Base-by-base conservation (phyloP, 1,140 invertebrate species). In the Drosophila ironensis region DNA sequence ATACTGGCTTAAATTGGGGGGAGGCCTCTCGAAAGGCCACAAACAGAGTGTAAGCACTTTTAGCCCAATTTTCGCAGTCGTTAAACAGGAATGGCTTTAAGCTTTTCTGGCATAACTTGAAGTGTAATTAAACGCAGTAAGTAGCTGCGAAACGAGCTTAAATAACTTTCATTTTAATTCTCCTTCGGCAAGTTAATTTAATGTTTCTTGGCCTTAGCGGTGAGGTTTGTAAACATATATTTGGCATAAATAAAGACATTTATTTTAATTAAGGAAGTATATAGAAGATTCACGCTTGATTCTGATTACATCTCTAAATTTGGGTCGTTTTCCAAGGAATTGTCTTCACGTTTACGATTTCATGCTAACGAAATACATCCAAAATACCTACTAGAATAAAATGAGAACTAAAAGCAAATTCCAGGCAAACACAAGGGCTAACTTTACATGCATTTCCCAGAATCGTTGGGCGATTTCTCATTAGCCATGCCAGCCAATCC, bases 21-120 rank as follows among this genome's bases (percentile, higher is more conserved):
- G 27, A 37, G 63, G 45, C 41, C 44, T 27, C 42, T 28, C 40
- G 57, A 52, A 45, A 28, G 47, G 52, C 52, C 44, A 17, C 44
- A 72, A 46, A 72, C 67, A 77, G 73, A 68, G 73, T 67, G 73
- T 20, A 48, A 37, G 35, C 11, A 27, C 25, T 47, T 7, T 52
- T 41, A 19, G 42, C 35, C 41, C 35, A 69, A 48, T 70, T 41
- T 20, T 51, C 67, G 12, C 20, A 35, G 40, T 60, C 48, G 22
- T 59, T 71, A 33, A 70, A 42, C 24, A 16, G 19, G 17, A 24
- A 57, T 57, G 48, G 28, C 52, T 57, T 44, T 33, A 60, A 44
- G 25, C 11, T 5, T 37, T 37, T 35, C 9, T 7, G 37, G 25
- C 37, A 57, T 60, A 57, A 33, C 52, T 42, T 6, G 52, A 8